Conservation (phyloP, 1,140 invertebrate genomes). For the Drosophila sulfurigaster region DNA sequence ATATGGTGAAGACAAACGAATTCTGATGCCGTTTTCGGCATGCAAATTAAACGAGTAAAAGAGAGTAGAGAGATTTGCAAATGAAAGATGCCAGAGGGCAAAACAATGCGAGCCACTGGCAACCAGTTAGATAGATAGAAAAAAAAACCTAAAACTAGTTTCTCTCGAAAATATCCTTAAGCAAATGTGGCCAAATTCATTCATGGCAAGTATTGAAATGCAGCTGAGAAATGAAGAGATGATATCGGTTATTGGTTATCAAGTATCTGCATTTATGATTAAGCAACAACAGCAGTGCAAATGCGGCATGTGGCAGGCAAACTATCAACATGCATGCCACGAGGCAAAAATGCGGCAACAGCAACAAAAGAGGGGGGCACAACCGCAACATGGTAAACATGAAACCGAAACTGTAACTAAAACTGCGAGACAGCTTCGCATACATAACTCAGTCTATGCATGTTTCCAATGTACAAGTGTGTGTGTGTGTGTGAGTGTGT, state of each 20-base stretch:
- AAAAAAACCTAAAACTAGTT: not conserved
- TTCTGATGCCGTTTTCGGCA: conserved; percentile 46
- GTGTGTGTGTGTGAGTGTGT: conserved; percentile 15
- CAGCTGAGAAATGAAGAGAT: conserved; percentile 48
- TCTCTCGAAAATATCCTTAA: not conserved
- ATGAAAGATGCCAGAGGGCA: conserved; percentile 52
- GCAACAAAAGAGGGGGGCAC: conserved; percentile 2
- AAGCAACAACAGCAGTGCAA: conserved; percentile 50
- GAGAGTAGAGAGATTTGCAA: conserved; percentile 22
- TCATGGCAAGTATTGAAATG: conserved; percentile 37
- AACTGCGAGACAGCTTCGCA: conserved; percentile 49
- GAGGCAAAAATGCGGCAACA: conserved; percentile 53
- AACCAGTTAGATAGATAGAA: too few species aligned
- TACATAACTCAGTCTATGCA: not conserved
- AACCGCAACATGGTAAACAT: conserved; percentile 78
- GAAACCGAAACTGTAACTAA: conserved; percentile 81
- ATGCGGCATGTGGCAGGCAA: conserved; percentile 24
- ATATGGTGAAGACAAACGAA: conserved; percentile 42
- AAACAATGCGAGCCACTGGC: conserved; percentile 23
- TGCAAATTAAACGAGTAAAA: conserved; percentile 64
- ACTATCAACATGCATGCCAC: conserved; percentile 72
- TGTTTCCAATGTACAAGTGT: not conserved
- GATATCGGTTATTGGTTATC: conserved; percentile 28
- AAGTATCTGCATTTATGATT: conserved; percentile 69
- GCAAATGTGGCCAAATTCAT: conserved; percentile 61